These are phyloP conservation scores for Syngnathoides biaculeatus DNA, from an alignment of 2,113 vertebrate species.

Conservation along the genomic window DNA sequence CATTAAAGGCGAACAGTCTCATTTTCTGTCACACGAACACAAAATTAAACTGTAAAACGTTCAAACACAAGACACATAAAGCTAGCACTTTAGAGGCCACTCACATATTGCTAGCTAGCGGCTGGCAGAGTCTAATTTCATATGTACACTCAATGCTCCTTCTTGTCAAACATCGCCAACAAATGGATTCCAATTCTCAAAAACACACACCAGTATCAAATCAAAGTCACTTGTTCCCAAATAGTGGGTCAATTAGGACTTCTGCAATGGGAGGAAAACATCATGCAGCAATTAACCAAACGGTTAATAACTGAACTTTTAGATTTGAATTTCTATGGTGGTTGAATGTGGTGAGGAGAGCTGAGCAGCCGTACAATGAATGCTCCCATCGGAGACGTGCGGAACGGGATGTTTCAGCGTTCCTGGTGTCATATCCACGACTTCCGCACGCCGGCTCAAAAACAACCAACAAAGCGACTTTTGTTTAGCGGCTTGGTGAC, in stretches of 20 bases:
- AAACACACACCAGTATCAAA: not conserved
- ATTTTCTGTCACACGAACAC: not conserved
- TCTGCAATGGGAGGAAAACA: not conserved
- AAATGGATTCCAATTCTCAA: not conserved
- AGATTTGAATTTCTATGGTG: not conserved
- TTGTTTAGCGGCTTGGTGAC: constrained; percentile 46
- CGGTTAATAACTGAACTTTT: not conserved
- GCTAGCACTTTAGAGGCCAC: not conserved
- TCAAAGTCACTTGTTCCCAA: not conserved
- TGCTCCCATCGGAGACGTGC: constrained; percentile 49
- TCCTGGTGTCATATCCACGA: constrained; percentile 54
- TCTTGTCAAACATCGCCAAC: not conserved
- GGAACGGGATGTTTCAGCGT: constrained; percentile 67
- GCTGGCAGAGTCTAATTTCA: not conserved
- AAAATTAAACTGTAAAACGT: not conserved
- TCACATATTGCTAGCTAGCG: not conserved
- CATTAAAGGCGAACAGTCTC: not conserved
- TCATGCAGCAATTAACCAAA: not conserved
- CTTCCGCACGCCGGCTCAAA: constrained; percentile 43
- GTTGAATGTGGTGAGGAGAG: constrained; percentile 17
- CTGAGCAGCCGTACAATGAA: constrained; percentile 42
- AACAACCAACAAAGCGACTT: constrained; percentile 49
- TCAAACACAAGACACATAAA: not conserved
- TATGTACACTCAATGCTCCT: not conserved
- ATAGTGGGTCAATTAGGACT: not conserved